Evolutionary conservation across 1,140 invertebrate species (phyloP).

Genomic region (Drosophila nigrodunni): DNA sequence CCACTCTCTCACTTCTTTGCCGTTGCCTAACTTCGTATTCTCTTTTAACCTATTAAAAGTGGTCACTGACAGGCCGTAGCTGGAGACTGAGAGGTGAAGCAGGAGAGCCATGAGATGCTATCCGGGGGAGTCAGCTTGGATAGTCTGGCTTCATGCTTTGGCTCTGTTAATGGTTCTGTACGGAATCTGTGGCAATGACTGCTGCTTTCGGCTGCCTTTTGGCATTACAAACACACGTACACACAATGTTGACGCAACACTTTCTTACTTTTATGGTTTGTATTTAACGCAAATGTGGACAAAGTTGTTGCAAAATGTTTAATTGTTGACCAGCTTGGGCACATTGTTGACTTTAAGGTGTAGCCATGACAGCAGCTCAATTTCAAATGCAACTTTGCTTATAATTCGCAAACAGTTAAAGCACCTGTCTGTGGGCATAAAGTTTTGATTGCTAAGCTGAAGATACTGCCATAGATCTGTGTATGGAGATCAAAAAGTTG

Average conservation of each 20-base stretch:
- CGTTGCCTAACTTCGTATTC: conserved; percentile 13
- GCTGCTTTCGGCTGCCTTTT: conserved; percentile 26
- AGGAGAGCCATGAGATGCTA: no score
- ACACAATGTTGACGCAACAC: conserved; percentile 43
- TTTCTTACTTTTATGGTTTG: conserved; percentile 40
- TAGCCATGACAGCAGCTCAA: background rate
- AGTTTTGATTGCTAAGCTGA: no score
- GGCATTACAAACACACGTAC: conserved; percentile 4
- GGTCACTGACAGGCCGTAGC: background rate
- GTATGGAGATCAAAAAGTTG: background rate
- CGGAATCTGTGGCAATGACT: conserved; percentile 22
- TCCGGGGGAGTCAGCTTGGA: background rate
- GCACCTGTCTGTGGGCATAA: background rate
- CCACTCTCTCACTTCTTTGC: background rate
- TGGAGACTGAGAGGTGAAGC: no score
- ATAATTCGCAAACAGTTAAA: background rate
- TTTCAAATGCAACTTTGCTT: background rate
- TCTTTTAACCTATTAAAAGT: conserved; percentile 35
- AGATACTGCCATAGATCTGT: background rate
- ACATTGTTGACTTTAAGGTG: conserved; percentile 15
- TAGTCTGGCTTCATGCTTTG: no score
- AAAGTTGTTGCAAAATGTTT: conserved; percentile 44
- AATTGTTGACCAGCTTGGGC: conserved; percentile 10
- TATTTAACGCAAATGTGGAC: conserved; percentile 33
- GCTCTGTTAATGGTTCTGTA: conserved; percentile 34